A percentile compares a stretch with the other conserved stretches of the same genome.
Evolutionary conservation across 2,888 invertebrate genomes (phyloP).

Genomic region (Phaedon cochleariae): DNA sequence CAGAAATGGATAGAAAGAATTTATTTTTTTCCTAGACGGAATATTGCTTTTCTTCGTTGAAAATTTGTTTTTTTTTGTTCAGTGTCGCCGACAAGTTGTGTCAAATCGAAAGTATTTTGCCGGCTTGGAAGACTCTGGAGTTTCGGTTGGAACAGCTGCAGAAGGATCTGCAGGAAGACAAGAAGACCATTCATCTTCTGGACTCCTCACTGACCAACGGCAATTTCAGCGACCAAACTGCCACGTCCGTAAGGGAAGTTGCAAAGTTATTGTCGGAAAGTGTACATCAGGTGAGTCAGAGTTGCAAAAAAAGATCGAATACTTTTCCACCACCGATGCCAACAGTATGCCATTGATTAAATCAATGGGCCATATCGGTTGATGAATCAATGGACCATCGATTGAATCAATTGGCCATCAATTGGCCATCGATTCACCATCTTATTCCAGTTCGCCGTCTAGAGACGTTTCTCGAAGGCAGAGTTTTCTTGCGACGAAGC

Average conservation of each 20-base stretch:
- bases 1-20: too few relatives aligned
- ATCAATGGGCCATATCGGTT: not conserved
- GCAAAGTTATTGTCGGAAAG: constrained; percentile 68
- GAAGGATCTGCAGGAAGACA: constrained; percentile 78
- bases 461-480: constrained; percentile 42
- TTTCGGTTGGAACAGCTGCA: constrained; percentile 79
- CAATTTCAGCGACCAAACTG: constrained; percentile 63
- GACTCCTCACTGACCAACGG: constrained; percentile 62
- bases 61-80: too few relatives aligned
- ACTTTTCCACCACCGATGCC: too few relatives aligned
- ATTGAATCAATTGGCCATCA: too few relatives aligned
- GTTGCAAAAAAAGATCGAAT: too few relatives aligned
- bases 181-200: constrained; percentile 66
- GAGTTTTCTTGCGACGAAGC: constrained; percentile 47
- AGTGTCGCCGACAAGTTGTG: constrained; percentile 78
- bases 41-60: too few relatives aligned
- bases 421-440: too few relatives aligned
- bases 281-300: constrained; percentile 52
- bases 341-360: too few relatives aligned
- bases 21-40: too few relatives aligned
- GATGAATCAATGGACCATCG: too few relatives aligned
- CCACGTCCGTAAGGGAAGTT: constrained; percentile 67
- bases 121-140: constrained; percentile 81
- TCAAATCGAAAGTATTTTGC: constrained; percentile 75
- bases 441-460: too few relatives aligned